These are phyloP conservation scores for Zootermopsis nevadensis DNA, from an alignment of 2,888 invertebrate genomes.

Conservation along the genomic window DNA sequence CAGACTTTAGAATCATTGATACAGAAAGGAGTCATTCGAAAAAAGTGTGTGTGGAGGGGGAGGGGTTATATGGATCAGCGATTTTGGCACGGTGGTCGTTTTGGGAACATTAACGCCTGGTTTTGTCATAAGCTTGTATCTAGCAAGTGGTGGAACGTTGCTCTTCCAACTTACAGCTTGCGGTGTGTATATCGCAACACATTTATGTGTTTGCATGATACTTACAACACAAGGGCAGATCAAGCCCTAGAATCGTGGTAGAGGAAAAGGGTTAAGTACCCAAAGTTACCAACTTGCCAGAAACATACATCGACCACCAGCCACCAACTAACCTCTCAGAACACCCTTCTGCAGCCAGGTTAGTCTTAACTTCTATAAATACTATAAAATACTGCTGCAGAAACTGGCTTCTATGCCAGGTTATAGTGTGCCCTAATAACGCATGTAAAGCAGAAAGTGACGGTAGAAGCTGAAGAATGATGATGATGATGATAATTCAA, in stretches of 20 bases:
- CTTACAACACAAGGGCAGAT: background rate
- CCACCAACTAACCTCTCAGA: background rate
- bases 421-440: background rate
- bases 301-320: slow-evolving; percentile 19
- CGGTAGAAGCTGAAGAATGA: background rate
- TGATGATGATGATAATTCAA: background rate
- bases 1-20: too few species aligned
- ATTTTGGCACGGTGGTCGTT: background rate
- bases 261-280: slow-evolving; percentile 17
- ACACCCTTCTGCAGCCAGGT: background rate
- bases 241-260: background rate
- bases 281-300: slow-evolving; percentile 27
- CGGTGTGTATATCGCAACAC: background rate
- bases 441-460: too few species aligned
- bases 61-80: too few species aligned
- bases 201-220: background rate
- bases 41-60: too few species aligned
- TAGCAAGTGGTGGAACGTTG: background rate
- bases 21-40: too few species aligned
- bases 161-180: slow-evolving; percentile 2
- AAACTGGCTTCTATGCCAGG: background rate
- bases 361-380: background rate
- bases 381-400: background rate
- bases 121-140: slow-evolving; percentile 6
- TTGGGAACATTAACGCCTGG: background rate